Base-by-base conservation (phyloP, 2,888 invertebrate species). In the Drosophila pseudotalamancana region DNA sequence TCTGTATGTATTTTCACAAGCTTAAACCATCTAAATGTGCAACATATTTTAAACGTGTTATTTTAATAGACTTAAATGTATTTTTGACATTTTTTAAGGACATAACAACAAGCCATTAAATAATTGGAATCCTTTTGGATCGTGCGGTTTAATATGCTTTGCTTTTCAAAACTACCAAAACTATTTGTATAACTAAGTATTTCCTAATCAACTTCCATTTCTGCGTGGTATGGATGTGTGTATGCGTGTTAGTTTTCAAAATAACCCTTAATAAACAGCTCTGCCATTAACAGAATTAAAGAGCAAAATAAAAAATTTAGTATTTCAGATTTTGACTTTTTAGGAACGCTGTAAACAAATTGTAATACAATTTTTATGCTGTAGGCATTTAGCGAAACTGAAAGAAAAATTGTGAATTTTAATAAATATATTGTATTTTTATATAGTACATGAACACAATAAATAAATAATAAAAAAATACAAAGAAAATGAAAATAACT, bases 361-460 rank as follows among this genome's bases (percentile, higher is more conserved):
- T 42, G 32, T 34, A 50, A 62, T 70, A 64, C 14, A 77, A 71
- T 87, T 82, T 84, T 85, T 83, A n/a, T n/a, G 80, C 71, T 51
- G 49, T 35, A 29, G n/a, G 63, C 67, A 65, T 72, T 45, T 50
- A 73, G 67, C 62, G 62, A 68, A 79, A 72, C 55, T 56, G 19
- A 43, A n/a, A 42, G 8, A 34, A 65, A 50, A 63, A 73, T 83
- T 84, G 88, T 84, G 84, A 84, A 83, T 85, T 85, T 88, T 77
- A 85, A 87, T 73, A 74, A 59, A 79, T 74, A 69, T 54, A 71
- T 72, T 75, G 76, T 72, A 88, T 85, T 88, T 85, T 85, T 85
- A 81, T 88, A 87, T 88, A 77, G 85, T 60, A 77, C 55, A 59
- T 59, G 65, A 78, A 74, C 70, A 61, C 63, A 70, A 69, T 57